Percentiles rank a stretch among this genome's conserved stretches.
These are phyloP conservation scores for Subacronicta megacephala DNA, from an alignment of 2,888 invertebrate genomes.

Conservation along the genomic window DNA sequence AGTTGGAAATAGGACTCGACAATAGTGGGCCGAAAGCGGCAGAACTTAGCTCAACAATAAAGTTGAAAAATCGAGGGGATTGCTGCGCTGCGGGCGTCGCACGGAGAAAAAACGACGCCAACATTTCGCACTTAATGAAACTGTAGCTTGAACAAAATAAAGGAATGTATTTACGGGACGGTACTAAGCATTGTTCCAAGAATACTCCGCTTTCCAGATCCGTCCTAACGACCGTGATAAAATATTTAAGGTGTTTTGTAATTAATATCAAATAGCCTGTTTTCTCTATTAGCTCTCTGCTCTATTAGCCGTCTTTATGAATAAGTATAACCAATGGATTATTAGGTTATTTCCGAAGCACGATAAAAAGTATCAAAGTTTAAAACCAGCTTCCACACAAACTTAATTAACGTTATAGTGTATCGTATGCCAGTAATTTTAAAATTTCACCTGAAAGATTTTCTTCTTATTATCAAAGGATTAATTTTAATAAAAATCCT, in stretches of 20 bases:
- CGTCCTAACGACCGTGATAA: conserved; percentile 75
- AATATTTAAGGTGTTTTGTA: conserved; percentile 69
- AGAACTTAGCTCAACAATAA: conserved; percentile 82
- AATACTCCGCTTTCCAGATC: conserved; percentile 71
- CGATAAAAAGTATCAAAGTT: not conserved
- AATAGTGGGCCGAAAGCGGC: conserved; percentile 62
- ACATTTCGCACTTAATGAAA: conserved; percentile 89
- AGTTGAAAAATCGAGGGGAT: conserved; percentile 86
- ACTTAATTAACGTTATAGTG: not conserved
- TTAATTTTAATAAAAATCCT: conserved; percentile 65
- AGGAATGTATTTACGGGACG: conserved; percentile 81
- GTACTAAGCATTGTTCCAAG: conserved; percentile 80
- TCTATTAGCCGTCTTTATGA: conserved; percentile 49
- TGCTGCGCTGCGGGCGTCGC: conserved; percentile 76
- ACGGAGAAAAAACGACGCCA: conserved; percentile 82
- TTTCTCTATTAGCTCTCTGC: conserved; percentile 50
- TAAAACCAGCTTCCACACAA: not conserved
- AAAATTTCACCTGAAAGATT: conserved; percentile 25
- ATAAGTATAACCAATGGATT: not conserved
- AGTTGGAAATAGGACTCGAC: conserved; percentile 69
- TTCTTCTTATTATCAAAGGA: conserved; percentile 57
- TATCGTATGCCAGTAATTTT: conserved; percentile 16
- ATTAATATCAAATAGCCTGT: conserved; percentile 59
- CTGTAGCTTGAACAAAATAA: conserved; percentile 86
- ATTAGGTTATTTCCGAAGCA: not conserved